Evolutionary conservation across 2,797 vertebrate genomes (phyloP).

Genomic region (Pelochelys cantorii): DNA sequence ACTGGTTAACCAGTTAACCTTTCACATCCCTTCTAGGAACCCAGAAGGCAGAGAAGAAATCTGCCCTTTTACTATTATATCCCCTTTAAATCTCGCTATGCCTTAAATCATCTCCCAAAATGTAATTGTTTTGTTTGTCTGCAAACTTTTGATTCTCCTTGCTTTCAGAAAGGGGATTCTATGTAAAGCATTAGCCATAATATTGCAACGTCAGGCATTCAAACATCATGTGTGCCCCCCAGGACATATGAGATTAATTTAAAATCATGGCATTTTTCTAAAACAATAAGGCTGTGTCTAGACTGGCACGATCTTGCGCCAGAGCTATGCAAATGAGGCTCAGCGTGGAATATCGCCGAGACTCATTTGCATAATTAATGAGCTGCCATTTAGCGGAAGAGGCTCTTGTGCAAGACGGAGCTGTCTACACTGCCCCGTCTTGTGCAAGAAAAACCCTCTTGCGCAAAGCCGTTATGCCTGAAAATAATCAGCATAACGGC

Average conservation of each 20-base stretch:
- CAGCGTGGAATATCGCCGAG: too few species aligned
- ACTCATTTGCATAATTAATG: too few species aligned
- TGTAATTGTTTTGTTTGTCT: neutral
- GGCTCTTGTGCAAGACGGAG: too few species aligned
- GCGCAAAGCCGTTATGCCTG: too few species aligned
- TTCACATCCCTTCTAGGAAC: neutral
- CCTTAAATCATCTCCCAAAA: neutral
- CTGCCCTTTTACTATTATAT: neutral
- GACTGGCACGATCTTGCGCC: too few species aligned
- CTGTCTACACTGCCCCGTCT: too few species aligned
- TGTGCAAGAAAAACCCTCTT: too few species aligned
- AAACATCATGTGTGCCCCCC: neutral
- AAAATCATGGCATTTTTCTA: neutral
- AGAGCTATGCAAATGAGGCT: too few species aligned
- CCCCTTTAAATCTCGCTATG: neutral
- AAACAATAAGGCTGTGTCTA: too few species aligned
- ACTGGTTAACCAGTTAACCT: too few species aligned
- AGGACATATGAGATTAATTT: neutral
- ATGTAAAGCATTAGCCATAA: neutral
- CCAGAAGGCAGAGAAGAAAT: neutral
- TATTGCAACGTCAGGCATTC: neutral
- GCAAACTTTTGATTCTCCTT: neutral
- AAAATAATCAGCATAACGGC: too few species aligned
- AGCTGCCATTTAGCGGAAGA: too few species aligned
- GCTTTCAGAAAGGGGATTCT: fast-evolving